These are phyloP conservation scores for Anguilla rostrata DNA, from an alignment of 2,113 vertebrate genomes.

Conservation along the genomic window DNA sequence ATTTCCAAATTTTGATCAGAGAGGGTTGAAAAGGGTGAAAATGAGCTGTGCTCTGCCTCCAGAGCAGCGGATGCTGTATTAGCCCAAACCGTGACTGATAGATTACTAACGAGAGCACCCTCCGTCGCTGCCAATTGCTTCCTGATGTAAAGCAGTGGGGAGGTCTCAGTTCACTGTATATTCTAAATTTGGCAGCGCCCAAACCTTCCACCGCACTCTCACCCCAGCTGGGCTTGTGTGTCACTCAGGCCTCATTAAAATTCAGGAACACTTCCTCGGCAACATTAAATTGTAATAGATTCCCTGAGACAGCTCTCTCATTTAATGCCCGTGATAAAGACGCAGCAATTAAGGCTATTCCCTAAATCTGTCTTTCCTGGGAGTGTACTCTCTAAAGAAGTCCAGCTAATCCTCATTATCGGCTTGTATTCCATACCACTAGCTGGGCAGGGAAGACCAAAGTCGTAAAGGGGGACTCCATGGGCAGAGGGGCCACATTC, in stretches of 20 bases:
- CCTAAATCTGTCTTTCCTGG: constrained; percentile 29
- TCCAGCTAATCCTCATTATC: constrained; percentile 9
- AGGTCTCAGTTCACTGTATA: not conserved
- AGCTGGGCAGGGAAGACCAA: not conserved
- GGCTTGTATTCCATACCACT: not conserved
- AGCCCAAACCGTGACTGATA: constrained; percentile 1
- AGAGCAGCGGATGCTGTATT: not conserved
- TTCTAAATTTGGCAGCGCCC: not conserved
- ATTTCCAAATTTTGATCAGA: not conserved
- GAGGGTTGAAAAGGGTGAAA: not conserved
- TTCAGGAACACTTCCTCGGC: constrained; percentile 16
- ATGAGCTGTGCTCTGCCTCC: not conserved
- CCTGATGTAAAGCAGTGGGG: not conserved
- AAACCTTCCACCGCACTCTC: not conserved
- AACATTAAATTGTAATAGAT: constrained; percentile 38
- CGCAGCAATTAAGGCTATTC: constrained; percentile 48
- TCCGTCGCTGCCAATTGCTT: not conserved
- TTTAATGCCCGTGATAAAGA: constrained; percentile 43
- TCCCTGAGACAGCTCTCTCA: constrained; percentile 34
- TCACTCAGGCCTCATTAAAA: constrained; percentile 26
- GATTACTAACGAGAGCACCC: not conserved
- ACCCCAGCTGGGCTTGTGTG: not conserved
- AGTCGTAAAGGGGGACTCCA: not conserved
- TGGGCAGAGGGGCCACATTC: not conserved
- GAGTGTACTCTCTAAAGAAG: not conserved